Evolutionary conservation across 2,888 invertebrate species (phyloP).

Genomic region (Lasioglossum morio): DNA sequence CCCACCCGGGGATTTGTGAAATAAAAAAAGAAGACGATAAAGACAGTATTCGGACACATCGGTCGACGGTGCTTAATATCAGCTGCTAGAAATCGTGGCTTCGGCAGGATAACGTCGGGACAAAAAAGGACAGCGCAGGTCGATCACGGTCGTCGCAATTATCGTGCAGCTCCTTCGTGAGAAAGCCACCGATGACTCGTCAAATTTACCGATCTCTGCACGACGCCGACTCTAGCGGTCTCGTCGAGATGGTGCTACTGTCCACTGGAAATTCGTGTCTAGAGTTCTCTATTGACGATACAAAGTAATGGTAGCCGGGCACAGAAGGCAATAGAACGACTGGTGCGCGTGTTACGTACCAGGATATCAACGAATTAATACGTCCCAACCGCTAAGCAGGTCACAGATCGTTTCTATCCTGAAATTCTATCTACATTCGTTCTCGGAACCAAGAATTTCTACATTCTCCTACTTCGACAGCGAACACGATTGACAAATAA

Average conservation of each 20-base stretch:
- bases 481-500: not conserved
- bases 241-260: slow-evolving; percentile 78
- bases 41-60: slow-evolving; percentile 61
- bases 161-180: slow-evolving; percentile 42
- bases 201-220: slow-evolving; percentile 76
- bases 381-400: not conserved
- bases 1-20: not conserved
- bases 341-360: not conserved
- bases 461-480: not conserved
- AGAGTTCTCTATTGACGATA: slow-evolving; percentile 35
- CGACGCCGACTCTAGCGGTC: slow-evolving; percentile 68
- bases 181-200: slow-evolving; percentile 53
- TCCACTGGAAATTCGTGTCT: slow-evolving; percentile 55
- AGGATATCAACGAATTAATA: not conserved
- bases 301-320: slow-evolving; percentile 16
- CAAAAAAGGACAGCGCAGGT: slow-evolving; percentile 47
- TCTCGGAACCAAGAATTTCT: not conserved
- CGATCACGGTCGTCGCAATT: slow-evolving; percentile 52
- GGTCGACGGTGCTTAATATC: slow-evolving; percentile 59
- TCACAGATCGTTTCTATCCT: not conserved
- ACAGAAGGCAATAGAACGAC: slow-evolving; percentile 22
- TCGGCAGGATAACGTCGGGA: slow-evolving; percentile 40
- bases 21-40: slow-evolving; percentile 44
- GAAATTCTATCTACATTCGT: not conserved
- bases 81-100: slow-evolving; percentile 50